Conservation (phyloP, 2,888 invertebrate genomes). For the Notodonta dromedarius region DNA sequence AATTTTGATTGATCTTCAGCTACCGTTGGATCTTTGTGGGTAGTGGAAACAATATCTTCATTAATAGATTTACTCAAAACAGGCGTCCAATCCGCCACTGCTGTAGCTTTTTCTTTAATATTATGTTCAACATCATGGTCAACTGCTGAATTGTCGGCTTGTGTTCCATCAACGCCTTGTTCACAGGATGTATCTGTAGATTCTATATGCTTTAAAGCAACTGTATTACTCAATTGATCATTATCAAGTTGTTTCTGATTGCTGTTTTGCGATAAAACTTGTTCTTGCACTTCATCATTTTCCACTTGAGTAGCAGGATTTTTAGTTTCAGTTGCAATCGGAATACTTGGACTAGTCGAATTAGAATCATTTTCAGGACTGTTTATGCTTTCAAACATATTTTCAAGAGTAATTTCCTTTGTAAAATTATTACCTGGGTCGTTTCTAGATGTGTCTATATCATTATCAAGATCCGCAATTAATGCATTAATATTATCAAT, state of each 20-base stretch:
- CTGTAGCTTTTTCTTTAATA: background rate
- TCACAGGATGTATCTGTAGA: background rate
- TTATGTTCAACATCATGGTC: constrained; percentile 8
- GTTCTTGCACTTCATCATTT: constrained; percentile 4
- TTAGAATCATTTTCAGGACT: constrained; percentile 40
- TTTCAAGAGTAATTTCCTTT: constrained; percentile 58
- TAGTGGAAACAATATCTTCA: constrained; percentile 62
- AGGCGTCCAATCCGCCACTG: background rate
- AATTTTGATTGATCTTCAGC: constrained; percentile 21
- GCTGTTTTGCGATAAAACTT: background rate
- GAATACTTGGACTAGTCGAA: constrained; percentile 41
- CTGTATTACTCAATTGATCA: background rate
- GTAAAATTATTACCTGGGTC: constrained; percentile 49
- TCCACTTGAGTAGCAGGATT: constrained; percentile 15
- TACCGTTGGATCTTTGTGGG: constrained; percentile 31
- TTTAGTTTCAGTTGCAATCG: constrained; percentile 36
- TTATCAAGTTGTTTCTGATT: constrained; percentile 3
- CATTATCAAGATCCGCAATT: constrained; percentile 69
- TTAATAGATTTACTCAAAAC: constrained; percentile 18
- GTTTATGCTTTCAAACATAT: constrained; percentile 55
- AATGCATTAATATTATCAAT: constrained; percentile 69
- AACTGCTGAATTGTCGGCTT: background rate
- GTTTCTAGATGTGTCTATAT: constrained; percentile 54
- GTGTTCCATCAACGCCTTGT: background rate
- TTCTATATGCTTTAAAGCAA: constrained; percentile 4